Percentiles rank a stretch among this genome's conserved stretches.
Conservation (phyloP, 1,140 invertebrate species). For the Rhyacophila brunnea region DNA sequence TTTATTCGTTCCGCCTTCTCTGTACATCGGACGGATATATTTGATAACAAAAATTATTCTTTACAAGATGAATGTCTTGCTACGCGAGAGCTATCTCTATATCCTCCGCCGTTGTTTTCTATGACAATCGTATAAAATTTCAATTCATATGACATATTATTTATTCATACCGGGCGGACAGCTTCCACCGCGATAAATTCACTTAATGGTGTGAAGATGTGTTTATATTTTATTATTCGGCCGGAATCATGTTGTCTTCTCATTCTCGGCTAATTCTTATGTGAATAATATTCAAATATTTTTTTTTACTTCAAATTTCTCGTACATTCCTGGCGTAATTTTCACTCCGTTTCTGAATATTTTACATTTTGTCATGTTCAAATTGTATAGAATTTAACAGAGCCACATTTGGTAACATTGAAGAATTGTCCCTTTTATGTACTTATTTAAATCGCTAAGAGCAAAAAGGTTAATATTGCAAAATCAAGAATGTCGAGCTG, state of each 20-base stretch:
- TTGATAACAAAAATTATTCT: conserved; percentile 5
- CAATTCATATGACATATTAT: background rate
- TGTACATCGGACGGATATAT: background rate
- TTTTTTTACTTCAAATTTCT: background rate
- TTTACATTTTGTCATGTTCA: too few species aligned
- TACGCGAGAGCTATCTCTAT: background rate
- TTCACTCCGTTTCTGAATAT: too few species aligned
- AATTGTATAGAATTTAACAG: too few species aligned
- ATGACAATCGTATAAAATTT: conserved; percentile 9
- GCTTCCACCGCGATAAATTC: conserved; percentile 1
- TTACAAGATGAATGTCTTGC: conserved; percentile 4
- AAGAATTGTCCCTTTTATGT: too few species aligned
- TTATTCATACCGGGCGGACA: background rate
- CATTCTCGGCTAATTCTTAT: conserved; percentile 7
- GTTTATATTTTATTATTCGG: conserved; percentile 3
- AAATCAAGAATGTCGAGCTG: too few species aligned
- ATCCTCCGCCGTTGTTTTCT: background rate
- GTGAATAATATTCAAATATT: conserved; percentile 13
- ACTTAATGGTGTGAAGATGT: conserved; percentile 1
- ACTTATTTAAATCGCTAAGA: too few species aligned
- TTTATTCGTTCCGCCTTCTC: conserved; percentile 3
- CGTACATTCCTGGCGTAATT: too few species aligned
- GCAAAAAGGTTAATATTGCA: too few species aligned
- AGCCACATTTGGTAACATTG: too few species aligned
- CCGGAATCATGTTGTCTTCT: conserved; percentile 1